Percentiles rank a stretch among this genome's conserved stretches.
Conservation (phyloP, 2,797 vertebrate genomes). For the Anguilla marmorata region DNA sequence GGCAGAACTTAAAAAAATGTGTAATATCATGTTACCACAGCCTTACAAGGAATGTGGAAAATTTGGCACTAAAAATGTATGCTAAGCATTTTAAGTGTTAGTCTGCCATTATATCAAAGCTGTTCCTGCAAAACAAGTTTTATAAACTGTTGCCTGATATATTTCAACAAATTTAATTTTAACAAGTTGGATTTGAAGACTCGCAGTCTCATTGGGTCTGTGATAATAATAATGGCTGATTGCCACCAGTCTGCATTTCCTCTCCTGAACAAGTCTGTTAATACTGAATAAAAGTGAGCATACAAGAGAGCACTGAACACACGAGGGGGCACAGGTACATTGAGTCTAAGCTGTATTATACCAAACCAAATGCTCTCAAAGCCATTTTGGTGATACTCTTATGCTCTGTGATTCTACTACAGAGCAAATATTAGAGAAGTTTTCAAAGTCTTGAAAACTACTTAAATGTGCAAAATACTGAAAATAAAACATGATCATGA, state of each 20-base stretch:
- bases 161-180: neutral
- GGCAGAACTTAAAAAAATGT: constrained; percentile 4
- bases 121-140: neutral
- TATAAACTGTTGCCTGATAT: neutral
- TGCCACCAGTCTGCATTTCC: neutral
- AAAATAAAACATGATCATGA: constrained; percentile 1
- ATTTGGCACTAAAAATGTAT: neutral
- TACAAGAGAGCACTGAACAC: neutral
- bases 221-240: neutral
- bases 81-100: neutral
- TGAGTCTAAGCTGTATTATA: neutral
- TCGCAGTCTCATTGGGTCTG: neutral
- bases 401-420: neutral
- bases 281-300: neutral
- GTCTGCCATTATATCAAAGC: neutral
- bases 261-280: neutral
- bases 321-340: neutral
- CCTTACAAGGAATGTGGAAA: neutral
- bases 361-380: neutral
- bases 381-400: neutral
- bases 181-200: neutral
- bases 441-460: constrained; percentile 23
- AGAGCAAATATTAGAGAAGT: neutral
- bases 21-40: neutral
- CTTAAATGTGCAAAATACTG: constrained; percentile 34